These are phyloP conservation scores for Ormyrus labotus DNA, from an alignment of 2,888 invertebrate genomes.

Conservation along the genomic window DNA sequence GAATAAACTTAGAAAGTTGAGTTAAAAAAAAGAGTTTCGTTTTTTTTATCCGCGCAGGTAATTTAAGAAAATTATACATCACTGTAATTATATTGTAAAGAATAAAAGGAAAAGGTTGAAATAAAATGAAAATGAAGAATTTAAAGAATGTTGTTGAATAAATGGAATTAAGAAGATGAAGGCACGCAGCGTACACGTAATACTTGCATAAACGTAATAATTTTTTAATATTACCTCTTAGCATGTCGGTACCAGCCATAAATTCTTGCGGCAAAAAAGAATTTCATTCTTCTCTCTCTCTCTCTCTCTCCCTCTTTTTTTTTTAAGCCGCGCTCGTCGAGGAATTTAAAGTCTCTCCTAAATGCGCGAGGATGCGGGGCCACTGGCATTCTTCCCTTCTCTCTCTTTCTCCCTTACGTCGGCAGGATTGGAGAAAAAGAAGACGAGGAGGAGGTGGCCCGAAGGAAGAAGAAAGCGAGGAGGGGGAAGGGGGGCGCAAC, in stretches of 20 bases:
- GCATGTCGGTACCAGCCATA: constrained; percentile 33
- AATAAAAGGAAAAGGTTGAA: background rate
- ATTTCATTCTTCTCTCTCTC: constrained; percentile 26
- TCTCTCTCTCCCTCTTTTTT: background rate
- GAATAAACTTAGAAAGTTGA: too few species aligned
- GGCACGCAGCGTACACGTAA: background rate
- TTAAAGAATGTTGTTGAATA: background rate
- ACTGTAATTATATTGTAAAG: too few species aligned
- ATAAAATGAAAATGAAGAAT: background rate
- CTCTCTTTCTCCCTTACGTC: constrained; percentile 24
- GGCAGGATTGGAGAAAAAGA: constrained; percentile 57
- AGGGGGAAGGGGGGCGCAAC: constrained; percentile 5
- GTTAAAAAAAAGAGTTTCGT: too few species aligned
- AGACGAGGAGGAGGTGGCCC: constrained; percentile 38
- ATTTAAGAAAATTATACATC: too few species aligned
- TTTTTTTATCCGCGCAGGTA: too few species aligned
- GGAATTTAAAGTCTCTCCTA: constrained; percentile 58
- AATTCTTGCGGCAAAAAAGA: constrained; percentile 53
- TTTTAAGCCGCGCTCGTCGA: constrained; percentile 33
- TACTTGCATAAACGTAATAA: constrained; percentile 39
- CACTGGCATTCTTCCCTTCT: constrained; percentile 23
- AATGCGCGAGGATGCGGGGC: constrained; percentile 19
- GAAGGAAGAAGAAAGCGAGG: constrained; percentile 24
- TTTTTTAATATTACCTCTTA: constrained; percentile 50
- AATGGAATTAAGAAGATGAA: too few species aligned